phyloP scores from a whole-genome alignment of 2,797 vertebrate genomes.

The Pseudopleuronectes americanus region DNA sequence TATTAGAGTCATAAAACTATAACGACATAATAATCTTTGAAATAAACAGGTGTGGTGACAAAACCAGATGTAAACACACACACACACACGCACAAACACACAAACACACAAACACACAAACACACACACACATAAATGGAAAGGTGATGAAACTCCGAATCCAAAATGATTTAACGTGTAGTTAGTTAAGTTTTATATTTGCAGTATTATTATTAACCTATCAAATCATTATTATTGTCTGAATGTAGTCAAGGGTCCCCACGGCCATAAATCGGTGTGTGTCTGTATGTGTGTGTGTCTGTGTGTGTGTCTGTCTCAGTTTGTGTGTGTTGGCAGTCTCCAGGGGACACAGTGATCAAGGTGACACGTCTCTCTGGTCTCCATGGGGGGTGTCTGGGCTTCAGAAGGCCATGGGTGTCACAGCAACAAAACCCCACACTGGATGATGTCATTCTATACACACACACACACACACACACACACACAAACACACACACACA shows the following conservation, averaged over 20 bases:
- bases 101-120: too few relatives aligned
- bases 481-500: constrained; percentile 8
- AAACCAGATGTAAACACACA: too few relatives aligned
- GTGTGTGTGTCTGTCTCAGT: background rate
- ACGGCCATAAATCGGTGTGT: background rate
- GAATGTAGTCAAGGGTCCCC: background rate
- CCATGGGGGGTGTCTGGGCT: constrained; percentile 72
- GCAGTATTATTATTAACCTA: too few relatives aligned
- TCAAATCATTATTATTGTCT: too few relatives aligned
- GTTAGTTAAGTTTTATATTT: too few relatives aligned
- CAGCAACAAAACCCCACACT: constrained; percentile 36
- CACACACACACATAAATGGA: too few relatives aligned
- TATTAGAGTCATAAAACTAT: too few relatives aligned
- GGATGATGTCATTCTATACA: constrained; percentile 56
- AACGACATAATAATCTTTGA: too few relatives aligned
- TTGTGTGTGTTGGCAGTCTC: constrained; percentile 38
- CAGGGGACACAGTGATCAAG: constrained; percentile 63
- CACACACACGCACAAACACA: too few relatives aligned
- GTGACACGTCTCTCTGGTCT: constrained; percentile 70
- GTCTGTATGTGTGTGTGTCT: background rate
- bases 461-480: constrained; percentile 34
- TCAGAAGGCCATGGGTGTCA: constrained; percentile 76
- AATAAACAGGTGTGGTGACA: too few relatives aligned
- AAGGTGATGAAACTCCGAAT: too few relatives aligned
- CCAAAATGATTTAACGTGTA: too few relatives aligned